A percentile compares a stretch with the other conserved stretches of the same genome.
phyloP scores from a whole-genome alignment of 2,113 vertebrate genomes.

The Chinchilla lanigera region DNA sequence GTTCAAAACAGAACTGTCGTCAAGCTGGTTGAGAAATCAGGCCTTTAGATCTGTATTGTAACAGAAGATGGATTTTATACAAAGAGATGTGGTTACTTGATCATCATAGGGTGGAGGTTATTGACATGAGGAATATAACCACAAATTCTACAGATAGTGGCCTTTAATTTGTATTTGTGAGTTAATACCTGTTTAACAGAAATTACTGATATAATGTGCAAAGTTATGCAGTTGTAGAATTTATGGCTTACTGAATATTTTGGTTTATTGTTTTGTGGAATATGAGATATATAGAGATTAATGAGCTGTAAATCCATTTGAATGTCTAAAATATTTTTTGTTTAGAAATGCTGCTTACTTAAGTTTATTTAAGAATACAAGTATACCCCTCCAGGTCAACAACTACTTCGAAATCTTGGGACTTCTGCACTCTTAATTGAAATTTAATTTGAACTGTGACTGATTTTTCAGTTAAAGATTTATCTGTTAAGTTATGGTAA shows the following conservation, averaged over 20 bases:
- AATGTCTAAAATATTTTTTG: slow-evolving; percentile 35
- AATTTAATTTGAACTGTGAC: neutral
- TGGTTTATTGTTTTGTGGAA: slow-evolving; percentile 29
- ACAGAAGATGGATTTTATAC: slow-evolving; percentile 14
- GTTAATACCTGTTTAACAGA: neutral
- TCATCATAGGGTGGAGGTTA: neutral
- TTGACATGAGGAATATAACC: neutral
- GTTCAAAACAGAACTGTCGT: neutral
- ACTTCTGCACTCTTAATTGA: neutral
- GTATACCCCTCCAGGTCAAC: neutral
- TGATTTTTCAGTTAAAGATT: slow-evolving; percentile 39
- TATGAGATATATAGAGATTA: neutral
- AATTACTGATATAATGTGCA: neutral
- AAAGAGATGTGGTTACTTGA: neutral
- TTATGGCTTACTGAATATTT: slow-evolving; percentile 31
- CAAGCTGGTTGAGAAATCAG: neutral
- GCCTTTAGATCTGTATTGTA: neutral
- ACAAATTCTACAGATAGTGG: neutral
- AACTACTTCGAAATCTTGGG: neutral
- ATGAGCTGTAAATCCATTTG: neutral
- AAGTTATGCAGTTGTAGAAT: neutral
- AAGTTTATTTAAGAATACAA: slow-evolving; percentile 2
- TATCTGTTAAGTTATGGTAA: neutral
- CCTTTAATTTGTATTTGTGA: slow-evolving; percentile 36
- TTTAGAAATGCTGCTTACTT: slow-evolving; percentile 24